Base-by-base conservation (phyloP, 2,888 invertebrate species). In the Eupithecia subfuscata region DNA sequence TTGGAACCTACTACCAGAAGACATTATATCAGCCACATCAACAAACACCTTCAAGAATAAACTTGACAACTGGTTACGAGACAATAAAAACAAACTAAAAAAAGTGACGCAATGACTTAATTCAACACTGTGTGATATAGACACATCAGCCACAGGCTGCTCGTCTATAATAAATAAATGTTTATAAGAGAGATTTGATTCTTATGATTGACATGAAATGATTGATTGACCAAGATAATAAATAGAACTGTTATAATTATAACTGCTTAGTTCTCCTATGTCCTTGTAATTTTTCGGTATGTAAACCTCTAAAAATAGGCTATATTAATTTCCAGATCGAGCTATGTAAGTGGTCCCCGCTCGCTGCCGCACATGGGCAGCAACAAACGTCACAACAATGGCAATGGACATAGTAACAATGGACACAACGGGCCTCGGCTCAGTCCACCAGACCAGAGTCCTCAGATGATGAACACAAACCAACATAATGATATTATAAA, bases 401-500 rank as follows among this genome's bases (percentile, higher is more conserved):
- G 78, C 64, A 81, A 81, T 25, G 78, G 79, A 18, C 80, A 82
- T 70, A 81, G 75, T 68, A 81, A 81, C 45, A 87, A 85, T 14
- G 87, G 87, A 34, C 87, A 88, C 77, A 82, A 87, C 45, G 82
- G 86, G 0, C 90, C 93, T 0, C 83, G 94, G 5, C 88, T 94
- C 74, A 94, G 94, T 82, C 94, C 94, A 0, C 95, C 95, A 0
- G 90, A 88, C 67, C 91, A 90, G 81, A 81, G 82, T 0, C 85
- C 87, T 7, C 87, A 86, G 18, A 82, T 83, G 63, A 79, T 86
- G 1, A 79, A 80, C 60, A 73, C 79, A 65, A 90, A 95, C 65
- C 97, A 96, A 82, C 97, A 97, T 83, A 97, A 97, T 86, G 97
- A 97, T 89, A 93, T 97, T 85, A 97, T 97, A 82, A 97, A 96